Evolutionary conservation across 2,797 vertebrate species (phyloP).

Genomic region (Rhinatrema bivittatum): DNA sequence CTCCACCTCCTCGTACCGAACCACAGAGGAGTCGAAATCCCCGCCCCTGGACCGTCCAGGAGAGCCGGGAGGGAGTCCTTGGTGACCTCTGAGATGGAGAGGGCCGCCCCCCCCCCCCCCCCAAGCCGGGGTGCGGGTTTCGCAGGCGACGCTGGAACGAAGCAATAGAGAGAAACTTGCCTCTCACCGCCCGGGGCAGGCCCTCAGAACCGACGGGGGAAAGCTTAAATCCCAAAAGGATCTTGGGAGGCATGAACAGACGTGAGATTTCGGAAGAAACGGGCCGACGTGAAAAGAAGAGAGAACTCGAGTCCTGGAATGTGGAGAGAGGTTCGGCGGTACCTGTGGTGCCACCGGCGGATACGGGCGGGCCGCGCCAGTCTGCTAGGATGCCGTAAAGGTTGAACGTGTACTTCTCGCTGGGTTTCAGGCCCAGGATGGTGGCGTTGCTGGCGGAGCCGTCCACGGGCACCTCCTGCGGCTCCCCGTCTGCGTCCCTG

Average conservation of each 20-base stretch:
- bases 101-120: too few relatives aligned
- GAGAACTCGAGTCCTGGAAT: too few relatives aligned
- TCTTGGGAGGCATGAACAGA: too few relatives aligned
- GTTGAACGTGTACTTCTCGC: slow-evolving; percentile 30
- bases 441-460: slow-evolving; percentile 5
- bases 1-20: slow-evolving; percentile 32
- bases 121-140: slow-evolving; percentile 11
- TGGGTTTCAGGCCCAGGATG: slow-evolving; percentile 2
- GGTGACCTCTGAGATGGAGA: slow-evolving; percentile 22
- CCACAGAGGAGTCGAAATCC: slow-evolving; percentile 33
- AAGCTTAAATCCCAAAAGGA: too few relatives aligned
- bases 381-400: slow-evolving; percentile 22
- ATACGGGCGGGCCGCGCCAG: slow-evolving; percentile 29
- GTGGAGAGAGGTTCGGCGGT: too few relatives aligned
- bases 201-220: too few relatives aligned
- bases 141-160: not conserved
- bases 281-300: not conserved
- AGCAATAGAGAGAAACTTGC: too few relatives aligned
- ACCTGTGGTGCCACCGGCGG: slow-evolving; percentile 16
- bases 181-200: slow-evolving; percentile 9
- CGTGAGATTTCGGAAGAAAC: not conserved
- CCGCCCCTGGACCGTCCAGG: slow-evolving; percentile 29
- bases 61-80: slow-evolving; percentile 20
- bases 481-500: slow-evolving; percentile 10
- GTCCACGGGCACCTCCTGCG: slow-evolving; percentile 18